Percentiles rank a stretch among this genome's conserved stretches.
phyloP scores from a whole-genome alignment of 2,888 invertebrate species.

The Mechanitis messenoides region DNA sequence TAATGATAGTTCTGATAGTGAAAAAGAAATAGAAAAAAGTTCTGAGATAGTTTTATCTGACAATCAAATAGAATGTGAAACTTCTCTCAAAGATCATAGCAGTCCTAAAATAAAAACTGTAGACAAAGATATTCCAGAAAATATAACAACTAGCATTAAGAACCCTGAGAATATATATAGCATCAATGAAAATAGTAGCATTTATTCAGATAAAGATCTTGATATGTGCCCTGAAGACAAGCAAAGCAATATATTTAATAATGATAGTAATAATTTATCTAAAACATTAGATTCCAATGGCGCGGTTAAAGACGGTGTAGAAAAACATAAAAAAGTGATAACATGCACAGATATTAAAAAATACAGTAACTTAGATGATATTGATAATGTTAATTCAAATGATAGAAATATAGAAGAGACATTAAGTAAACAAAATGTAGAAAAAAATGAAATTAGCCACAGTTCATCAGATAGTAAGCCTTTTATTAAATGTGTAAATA shows the following conservation, averaged over 20 bases:
- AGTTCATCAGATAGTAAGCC: constrained; percentile 36
- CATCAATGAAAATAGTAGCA: not conserved
- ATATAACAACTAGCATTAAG: not conserved
- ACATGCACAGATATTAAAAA: constrained; percentile 17
- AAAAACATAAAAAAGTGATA: constrained; percentile 6
- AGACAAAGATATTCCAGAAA: not conserved
- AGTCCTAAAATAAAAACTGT: constrained; percentile 14
- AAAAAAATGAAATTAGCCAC: constrained; percentile 20
- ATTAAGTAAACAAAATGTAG: constrained; percentile 11
- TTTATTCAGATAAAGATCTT: no score
- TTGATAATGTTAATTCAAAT: not conserved
- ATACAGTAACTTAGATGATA: constrained; percentile 7
- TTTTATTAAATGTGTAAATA: constrained; percentile 61
- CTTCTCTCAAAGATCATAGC: constrained; percentile 3
- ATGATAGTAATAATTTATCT: not conserved
- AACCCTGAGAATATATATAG: not conserved
- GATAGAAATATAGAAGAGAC: not conserved
- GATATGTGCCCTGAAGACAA: not conserved
- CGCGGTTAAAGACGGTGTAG: not conserved
- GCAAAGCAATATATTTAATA: not conserved
- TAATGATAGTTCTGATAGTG: constrained; percentile 39
- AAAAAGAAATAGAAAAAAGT: constrained; percentile 15
- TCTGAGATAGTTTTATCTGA: not conserved
- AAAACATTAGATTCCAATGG: not conserved
- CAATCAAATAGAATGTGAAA: not conserved